Evolutionary conservation across 1,140 invertebrate species (phyloP).

Genomic region (Arctopsyche grandis): DNA sequence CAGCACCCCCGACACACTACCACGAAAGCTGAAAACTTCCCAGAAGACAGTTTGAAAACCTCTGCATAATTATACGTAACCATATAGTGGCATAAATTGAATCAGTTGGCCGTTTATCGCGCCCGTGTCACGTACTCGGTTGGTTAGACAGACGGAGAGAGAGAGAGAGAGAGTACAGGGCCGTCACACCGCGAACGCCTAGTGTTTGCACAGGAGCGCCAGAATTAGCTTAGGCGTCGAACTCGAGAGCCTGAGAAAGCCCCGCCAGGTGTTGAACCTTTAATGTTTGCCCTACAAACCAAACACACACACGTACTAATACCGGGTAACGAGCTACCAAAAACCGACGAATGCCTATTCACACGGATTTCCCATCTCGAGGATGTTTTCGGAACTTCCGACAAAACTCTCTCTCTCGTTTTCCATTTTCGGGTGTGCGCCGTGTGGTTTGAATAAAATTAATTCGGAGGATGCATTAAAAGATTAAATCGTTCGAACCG

Average conservation of each 20-base stretch:
- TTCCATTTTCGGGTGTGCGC: no score
- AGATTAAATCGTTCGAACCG: background rate
- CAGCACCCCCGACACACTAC: no score
- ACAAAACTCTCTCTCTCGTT: background rate
- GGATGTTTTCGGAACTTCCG: background rate
- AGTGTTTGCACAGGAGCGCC: slow-evolving; percentile 31
- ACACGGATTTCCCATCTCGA: background rate
- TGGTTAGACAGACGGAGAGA: no score
- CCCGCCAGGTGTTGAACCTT: slow-evolving; percentile 51
- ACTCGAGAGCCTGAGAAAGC: slow-evolving; percentile 45
- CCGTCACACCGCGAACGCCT: no score
- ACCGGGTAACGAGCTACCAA: background rate
- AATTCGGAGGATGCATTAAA: background rate
- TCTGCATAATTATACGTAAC: no score
- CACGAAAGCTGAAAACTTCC: no score
- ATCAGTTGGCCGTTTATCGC: no score
- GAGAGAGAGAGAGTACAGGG: no score
- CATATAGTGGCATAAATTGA: no score
- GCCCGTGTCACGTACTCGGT: no score
- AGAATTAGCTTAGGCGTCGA: slow-evolving; percentile 46
- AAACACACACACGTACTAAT: slow-evolving; percentile 4
- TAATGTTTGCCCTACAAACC: slow-evolving; percentile 44
- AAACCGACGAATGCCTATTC: background rate
- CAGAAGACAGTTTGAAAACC: no score
- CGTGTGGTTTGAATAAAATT: background rate